Conservation (phyloP, 2,888 invertebrate genomes). For the Alsophila aescularia region DNA sequence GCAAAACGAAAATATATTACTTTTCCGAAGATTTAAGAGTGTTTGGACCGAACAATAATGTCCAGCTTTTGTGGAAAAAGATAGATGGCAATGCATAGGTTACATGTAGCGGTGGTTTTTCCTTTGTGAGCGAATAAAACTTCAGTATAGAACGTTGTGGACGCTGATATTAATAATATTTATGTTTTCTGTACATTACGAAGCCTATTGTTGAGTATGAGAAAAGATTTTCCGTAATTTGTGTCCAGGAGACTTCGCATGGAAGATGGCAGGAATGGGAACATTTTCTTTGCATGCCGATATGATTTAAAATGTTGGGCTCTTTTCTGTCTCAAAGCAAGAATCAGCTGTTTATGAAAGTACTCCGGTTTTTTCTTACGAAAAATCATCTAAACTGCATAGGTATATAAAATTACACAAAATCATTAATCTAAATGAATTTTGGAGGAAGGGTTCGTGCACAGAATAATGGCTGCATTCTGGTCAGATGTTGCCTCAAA, state of each 20-base stretch:
- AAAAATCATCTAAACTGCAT: too few relatives aligned
- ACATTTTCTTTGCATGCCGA: background rate
- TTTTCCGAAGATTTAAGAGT: constrained; percentile 85
- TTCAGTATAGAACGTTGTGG: constrained; percentile 67
- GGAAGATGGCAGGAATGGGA: background rate
- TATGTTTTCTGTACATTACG: constrained; percentile 71
- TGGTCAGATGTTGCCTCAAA: too few relatives aligned
- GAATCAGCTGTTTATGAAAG: too few relatives aligned
- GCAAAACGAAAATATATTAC: constrained; percentile 86
- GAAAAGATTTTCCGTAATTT: constrained; percentile 63
- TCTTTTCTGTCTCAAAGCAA: too few relatives aligned
- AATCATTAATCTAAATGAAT: too few relatives aligned
- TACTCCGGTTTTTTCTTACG: too few relatives aligned
- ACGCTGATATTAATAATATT: constrained; percentile 80
- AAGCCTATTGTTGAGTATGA: constrained; percentile 62
- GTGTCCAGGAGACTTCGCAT: constrained; percentile 47
- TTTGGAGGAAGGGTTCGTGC: too few relatives aligned
- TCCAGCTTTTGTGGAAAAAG: constrained; percentile 85
- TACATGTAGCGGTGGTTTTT: constrained; percentile 79
- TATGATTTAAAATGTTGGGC: background rate
- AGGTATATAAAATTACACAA: too few relatives aligned
- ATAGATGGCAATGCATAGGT: constrained; percentile 84
- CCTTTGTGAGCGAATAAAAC: constrained; percentile 81
- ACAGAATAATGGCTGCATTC: too few relatives aligned
- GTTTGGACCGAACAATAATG: constrained; percentile 86